These are phyloP conservation scores for Lepus oiostolus DNA, from an alignment of 2,797 vertebrate species.

Conservation along the genomic window DNA sequence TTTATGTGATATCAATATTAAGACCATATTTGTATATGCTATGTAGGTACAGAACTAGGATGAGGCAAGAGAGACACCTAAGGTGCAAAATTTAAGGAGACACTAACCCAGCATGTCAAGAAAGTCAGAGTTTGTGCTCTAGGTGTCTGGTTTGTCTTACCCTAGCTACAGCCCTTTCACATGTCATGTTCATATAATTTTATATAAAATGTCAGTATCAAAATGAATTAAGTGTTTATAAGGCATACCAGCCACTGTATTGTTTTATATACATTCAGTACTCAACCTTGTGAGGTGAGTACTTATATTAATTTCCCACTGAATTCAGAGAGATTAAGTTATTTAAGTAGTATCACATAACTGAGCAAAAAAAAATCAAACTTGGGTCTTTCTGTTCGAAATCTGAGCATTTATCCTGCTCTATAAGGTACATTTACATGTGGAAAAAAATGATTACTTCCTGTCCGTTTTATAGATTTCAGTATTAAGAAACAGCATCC, in stretches of 20 bases:
- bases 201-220: slow-evolving; percentile 7
- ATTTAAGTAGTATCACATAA: neutral
- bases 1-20: neutral
- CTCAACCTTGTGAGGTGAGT: neutral
- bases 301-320: slow-evolving; percentile 12
- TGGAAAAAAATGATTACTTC: slow-evolving; percentile 36
- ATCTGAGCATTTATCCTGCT: neutral
- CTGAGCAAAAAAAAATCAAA: slow-evolving; percentile 36
- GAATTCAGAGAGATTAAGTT: slow-evolving; percentile 39
- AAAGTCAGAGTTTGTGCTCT: neutral
- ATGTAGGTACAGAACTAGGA: neutral
- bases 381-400: slow-evolving; percentile 3
- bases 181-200: neutral
- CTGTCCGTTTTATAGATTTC: slow-evolving; percentile 5
- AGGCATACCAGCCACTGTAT: neutral
- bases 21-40: neutral
- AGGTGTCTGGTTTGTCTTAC: neutral
- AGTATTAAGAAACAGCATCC: neutral
- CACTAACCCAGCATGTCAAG: neutral
- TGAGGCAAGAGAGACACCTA: neutral
- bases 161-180: neutral
- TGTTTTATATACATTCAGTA: slow-evolving; percentile 5
- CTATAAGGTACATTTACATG: neutral
- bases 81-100: neutral
- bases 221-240: slow-evolving; percentile 24